These are phyloP conservation scores for Echinarachnius parma DNA, from an alignment of 53 echinoderm and acorn worm genomes.

Conservation along the genomic window DNA sequence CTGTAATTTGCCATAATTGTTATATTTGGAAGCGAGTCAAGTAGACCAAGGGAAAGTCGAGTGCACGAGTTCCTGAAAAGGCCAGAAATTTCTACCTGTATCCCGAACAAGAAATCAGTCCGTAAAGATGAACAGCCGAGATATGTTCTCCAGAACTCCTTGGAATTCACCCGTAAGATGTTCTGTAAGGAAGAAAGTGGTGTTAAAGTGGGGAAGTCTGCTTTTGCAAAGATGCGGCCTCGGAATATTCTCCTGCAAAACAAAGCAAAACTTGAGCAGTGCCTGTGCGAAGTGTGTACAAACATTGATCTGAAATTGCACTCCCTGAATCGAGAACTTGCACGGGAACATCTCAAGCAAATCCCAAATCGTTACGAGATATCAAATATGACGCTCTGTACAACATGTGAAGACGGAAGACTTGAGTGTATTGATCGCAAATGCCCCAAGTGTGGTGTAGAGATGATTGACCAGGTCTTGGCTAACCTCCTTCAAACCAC, in stretches of 20 bases:
- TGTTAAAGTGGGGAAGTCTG: constrained; percentile 1
- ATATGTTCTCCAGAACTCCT: constrained; percentile 19
- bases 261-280: constrained; percentile 13
- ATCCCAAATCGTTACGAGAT: background rate
- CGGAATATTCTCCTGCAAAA: constrained; percentile 11
- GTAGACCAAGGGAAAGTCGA: background rate
- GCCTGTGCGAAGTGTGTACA: too few relatives aligned
- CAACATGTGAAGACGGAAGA: background rate
- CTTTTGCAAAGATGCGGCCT: constrained; percentile 8
- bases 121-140: background rate
- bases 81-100: constrained; percentile 5
- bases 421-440: background rate
- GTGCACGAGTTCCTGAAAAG: constrained; percentile 1
- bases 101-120: background rate
- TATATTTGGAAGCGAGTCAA: too few relatives aligned
- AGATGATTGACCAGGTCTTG: background rate
- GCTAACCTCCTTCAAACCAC: background rate
- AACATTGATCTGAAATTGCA: background rate
- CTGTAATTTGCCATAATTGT: too few relatives aligned
- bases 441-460: background rate
- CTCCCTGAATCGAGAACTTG: background rate
- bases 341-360: background rate
- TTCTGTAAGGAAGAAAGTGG: constrained; percentile 7
- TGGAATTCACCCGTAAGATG: constrained; percentile 7
- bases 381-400: too few relatives aligned